These are phyloP conservation scores for Syngnathus scovelli DNA, from an alignment of 2,113 vertebrate genomes.

Conservation along the genomic window DNA sequence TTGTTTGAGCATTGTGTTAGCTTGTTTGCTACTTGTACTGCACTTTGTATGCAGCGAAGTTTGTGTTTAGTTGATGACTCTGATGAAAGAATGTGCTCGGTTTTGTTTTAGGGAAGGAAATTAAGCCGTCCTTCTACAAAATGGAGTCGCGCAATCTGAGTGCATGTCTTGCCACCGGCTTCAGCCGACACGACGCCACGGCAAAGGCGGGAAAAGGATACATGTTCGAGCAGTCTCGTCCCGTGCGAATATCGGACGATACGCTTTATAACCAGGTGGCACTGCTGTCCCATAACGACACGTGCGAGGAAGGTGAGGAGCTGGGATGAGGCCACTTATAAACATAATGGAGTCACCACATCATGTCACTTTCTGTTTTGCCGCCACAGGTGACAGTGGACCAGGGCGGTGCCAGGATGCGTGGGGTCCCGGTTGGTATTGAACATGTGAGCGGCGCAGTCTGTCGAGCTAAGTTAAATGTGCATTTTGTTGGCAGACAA, in stretches of 20 bases:
- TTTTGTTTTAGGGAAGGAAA: neutral
- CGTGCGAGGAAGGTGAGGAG: conserved; percentile 2
- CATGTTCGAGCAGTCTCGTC: neutral
- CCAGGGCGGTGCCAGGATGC: neutral
- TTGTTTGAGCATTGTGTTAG: no score
- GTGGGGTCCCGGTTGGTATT: no score
- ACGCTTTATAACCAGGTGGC: neutral
- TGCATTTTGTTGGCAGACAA: no score
- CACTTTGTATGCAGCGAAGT: no score
- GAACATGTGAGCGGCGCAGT: no score
- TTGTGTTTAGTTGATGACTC: no score
- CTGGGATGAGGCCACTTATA: neutral
- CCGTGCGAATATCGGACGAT: neutral
- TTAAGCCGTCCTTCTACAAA: conserved; percentile 2
- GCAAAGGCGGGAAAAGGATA: neutral
- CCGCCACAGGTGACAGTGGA: neutral
- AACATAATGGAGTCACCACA: neutral
- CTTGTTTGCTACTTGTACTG: no score
- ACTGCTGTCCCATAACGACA: neutral
- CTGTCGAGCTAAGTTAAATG: no score
- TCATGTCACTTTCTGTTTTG: neutral
- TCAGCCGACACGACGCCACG: neutral
- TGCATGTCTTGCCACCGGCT: conserved; percentile 1
- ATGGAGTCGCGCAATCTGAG: neutral
- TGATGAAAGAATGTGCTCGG: no score